Percentiles rank a stretch among this genome's conserved stretches.
Evolutionary conservation across 2,113 vertebrate genomes (phyloP).

Genomic region (Nerophis ophidion): DNA sequence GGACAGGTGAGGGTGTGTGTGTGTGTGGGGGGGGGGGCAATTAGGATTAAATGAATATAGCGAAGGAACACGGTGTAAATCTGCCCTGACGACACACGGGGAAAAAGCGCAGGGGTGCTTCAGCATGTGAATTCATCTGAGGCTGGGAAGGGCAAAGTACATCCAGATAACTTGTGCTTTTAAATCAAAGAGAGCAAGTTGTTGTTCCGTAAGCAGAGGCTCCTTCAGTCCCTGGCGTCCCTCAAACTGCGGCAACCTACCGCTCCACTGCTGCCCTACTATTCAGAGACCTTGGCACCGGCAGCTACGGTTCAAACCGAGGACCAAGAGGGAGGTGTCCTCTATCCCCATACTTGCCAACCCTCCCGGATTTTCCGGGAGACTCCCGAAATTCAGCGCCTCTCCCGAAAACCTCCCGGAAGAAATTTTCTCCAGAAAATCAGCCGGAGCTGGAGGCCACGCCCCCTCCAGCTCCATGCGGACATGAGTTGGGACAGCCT

Average conservation of each 20-base stretch:
- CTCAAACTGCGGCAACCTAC: background rate
- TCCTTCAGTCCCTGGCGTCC: conserved; percentile 4
- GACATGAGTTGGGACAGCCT: too few relatives aligned
- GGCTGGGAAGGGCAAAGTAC: conserved; percentile 38
- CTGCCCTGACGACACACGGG: conserved; percentile 35
- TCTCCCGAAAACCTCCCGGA: too few relatives aligned
- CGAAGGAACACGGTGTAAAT: conserved; percentile 35
- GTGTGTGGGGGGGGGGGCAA: conserved; percentile 11
- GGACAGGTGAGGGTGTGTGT: too few relatives aligned
- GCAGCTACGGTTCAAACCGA: background rate
- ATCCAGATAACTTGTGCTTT: conserved; percentile 16
- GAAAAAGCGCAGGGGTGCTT: conserved; percentile 26
- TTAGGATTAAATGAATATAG: conserved; percentile 39
- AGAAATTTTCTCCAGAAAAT: too few relatives aligned
- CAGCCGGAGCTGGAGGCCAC: too few relatives aligned
- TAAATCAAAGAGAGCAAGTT: conserved; percentile 26
- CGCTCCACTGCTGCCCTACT: background rate
- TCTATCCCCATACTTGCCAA: too few relatives aligned
- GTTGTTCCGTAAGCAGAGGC: conserved; percentile 1
- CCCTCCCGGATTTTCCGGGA: too few relatives aligned
- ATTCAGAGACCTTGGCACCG: background rate
- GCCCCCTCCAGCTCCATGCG: too few relatives aligned
- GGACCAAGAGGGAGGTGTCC: background rate
- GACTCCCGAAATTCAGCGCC: too few relatives aligned
- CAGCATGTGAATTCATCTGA: conserved; percentile 31